Evolutionary conservation across 2,888 invertebrate species (phyloP).

Genomic region (Stenoptilia bipunctidactyla): DNA sequence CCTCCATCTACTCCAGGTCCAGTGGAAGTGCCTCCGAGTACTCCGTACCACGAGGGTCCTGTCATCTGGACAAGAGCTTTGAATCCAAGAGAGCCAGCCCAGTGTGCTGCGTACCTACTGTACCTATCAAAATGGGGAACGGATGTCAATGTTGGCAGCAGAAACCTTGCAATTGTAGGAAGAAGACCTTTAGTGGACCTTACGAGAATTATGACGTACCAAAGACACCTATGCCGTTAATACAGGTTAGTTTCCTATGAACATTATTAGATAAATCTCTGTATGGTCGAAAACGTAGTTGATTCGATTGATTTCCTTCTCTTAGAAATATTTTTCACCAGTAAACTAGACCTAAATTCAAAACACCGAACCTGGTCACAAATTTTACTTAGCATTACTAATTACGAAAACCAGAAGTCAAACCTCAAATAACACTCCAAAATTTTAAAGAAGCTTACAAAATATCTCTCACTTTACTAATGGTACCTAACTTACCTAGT

Average conservation of each 20-base stretch:
- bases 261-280: too few relatives aligned
- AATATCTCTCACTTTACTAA: too few relatives aligned
- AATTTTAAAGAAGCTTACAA: too few relatives aligned
- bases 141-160: slow-evolving; percentile 52
- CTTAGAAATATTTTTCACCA: too few relatives aligned
- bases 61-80: slow-evolving; percentile 60
- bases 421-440: too few relatives aligned
- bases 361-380: too few relatives aligned
- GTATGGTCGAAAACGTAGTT: too few relatives aligned
- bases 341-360: too few relatives aligned
- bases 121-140: slow-evolving; percentile 64
- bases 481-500: too few relatives aligned
- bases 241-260: slow-evolving; percentile 48
- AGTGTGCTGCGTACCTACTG: slow-evolving; percentile 67
- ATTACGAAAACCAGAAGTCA: too few relatives aligned
- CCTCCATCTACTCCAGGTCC: slow-evolving; percentile 76
- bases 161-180: slow-evolving; percentile 48
- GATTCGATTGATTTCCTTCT: too few relatives aligned
- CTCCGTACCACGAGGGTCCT: slow-evolving; percentile 66
- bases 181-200: slow-evolving; percentile 65
- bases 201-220: slow-evolving; percentile 88
- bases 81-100: slow-evolving; percentile 50
- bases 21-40: slow-evolving; percentile 77
- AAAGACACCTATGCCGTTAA: slow-evolving; percentile 73
- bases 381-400: too few relatives aligned